phyloP scores from a whole-genome alignment of 2,797 vertebrate genomes.

The Sebastes vulpes region DNA sequence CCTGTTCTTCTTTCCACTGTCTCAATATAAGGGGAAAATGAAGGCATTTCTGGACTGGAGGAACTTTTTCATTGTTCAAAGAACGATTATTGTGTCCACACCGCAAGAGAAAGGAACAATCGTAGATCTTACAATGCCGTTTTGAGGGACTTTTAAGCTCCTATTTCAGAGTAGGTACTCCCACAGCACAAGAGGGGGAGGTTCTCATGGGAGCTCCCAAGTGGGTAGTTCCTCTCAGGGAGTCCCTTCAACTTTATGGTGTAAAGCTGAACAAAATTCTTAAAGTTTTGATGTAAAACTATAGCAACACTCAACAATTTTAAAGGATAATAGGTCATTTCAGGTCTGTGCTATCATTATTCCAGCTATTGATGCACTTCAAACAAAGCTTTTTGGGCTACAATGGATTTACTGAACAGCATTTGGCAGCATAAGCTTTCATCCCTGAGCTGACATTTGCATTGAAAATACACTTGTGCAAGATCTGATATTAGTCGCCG shows the following conservation, averaged over 20 bases:
- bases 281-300: neutral
- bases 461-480: slow-evolving; percentile 28
- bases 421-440: slow-evolving; percentile 20
- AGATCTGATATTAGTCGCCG: slow-evolving; percentile 30
- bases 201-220: too few relatives aligned
- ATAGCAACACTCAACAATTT: neutral
- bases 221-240: too few relatives aligned
- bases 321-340: neutral
- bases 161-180: neutral
- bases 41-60: neutral
- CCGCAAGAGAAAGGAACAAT: neutral
- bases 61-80: neutral
- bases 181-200: neutral
- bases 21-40: neutral
- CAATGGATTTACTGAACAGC: neutral
- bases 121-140: neutral
- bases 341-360: neutral
- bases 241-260: neutral
- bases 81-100: neutral
- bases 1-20: neutral
- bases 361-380: slow-evolving; percentile 6
- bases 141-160: neutral
- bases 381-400: neutral
- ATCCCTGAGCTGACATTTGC: slow-evolving; percentile 41
- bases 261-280: neutral